A percentile compares a stretch with the other conserved stretches of the same genome.
Conservation (phyloP, 2,113 vertebrate genomes). For the Pseudopodoces humilis region DNA sequence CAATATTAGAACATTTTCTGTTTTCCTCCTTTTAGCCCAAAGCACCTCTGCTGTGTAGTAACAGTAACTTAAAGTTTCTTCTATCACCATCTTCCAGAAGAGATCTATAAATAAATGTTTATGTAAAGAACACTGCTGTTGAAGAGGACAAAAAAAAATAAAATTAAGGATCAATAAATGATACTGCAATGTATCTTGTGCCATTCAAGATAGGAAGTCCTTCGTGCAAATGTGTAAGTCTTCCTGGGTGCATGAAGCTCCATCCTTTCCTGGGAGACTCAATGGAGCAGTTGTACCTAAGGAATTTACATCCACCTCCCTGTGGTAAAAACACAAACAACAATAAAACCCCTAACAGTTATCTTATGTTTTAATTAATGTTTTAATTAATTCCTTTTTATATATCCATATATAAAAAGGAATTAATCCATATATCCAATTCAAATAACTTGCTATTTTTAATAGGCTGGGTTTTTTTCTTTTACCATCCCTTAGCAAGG, state of each 20-base stretch:
- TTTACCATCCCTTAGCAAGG: not conserved
- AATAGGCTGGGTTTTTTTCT: not conserved
- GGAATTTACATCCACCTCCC: conserved; percentile 97
- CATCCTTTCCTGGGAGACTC: conserved; percentile 94
- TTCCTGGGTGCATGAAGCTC: conserved; percentile 98
- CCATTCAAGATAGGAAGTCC: conserved; percentile 94
- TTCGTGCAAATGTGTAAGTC: conserved; percentile 96
- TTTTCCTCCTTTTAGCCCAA: conserved; percentile 58
- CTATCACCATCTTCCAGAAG: conserved; percentile 59
- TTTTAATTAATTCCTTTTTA: not conserved
- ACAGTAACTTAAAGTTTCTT: conserved; percentile 59
- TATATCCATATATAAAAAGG: not conserved
- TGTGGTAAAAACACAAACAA: conserved; percentile 61
- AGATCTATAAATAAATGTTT: conserved; percentile 72
- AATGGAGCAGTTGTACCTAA: conserved; percentile 95
- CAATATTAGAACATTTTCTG: conserved; percentile 3
- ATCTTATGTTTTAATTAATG: not conserved
- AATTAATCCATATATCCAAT: not conserved
- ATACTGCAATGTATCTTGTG: conserved; percentile 96
- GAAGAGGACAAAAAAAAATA: conserved; percentile 18
- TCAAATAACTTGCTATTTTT: not conserved
- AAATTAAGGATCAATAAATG: conserved; percentile 92
- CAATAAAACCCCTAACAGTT: not conserved
- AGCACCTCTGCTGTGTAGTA: conserved; percentile 57
- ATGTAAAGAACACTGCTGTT: conserved; percentile 27